Evolutionary conservation across 2,113 vertebrate genomes (phyloP).

Genomic region (Gobius niger): DNA sequence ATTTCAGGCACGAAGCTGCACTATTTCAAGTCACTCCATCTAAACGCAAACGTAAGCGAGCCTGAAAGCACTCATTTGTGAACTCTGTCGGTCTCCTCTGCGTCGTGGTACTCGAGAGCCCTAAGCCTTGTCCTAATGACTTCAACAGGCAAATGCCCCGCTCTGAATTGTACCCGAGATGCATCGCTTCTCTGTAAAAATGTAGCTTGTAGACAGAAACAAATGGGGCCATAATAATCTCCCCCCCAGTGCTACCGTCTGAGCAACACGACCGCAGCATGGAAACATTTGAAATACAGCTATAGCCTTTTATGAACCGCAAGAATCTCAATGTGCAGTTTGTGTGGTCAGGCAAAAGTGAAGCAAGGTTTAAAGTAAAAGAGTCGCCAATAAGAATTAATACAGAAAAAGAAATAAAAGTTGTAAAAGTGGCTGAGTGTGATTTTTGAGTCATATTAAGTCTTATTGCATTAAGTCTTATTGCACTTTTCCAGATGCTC

Average conservation of each 20-base stretch:
- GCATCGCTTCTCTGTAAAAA: conserved; percentile 24
- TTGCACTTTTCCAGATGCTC: no score
- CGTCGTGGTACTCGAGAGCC: conserved; percentile 34
- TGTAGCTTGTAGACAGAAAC: conserved; percentile 16
- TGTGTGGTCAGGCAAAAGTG: conserved; percentile 36
- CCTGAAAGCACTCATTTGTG: conserved; percentile 34
- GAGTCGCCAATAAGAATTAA: background rate
- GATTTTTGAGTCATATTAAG: no score
- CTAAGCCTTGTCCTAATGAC: conserved; percentile 39
- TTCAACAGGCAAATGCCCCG: conserved; percentile 43
- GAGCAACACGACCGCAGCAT: conserved; percentile 47
- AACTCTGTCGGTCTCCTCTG: conserved; percentile 29
- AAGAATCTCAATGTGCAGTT: conserved; percentile 20
- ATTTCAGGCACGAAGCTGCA: background rate
- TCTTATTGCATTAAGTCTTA: no score
- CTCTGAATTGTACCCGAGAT: conserved; percentile 36
- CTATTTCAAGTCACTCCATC: conserved; percentile 11
- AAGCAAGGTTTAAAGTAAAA: background rate
- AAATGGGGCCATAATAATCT: conserved; percentile 17
- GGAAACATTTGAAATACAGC: conserved; percentile 45
- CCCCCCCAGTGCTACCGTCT: conserved; percentile 20
- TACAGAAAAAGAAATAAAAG: background rate
- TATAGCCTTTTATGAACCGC: conserved; percentile 19
- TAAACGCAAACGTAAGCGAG: conserved; percentile 34
- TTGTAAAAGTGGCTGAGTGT: background rate